These are phyloP conservation scores for Psophia crepitans DNA, from an alignment of 2,113 vertebrate genomes.

Conservation along the genomic window DNA sequence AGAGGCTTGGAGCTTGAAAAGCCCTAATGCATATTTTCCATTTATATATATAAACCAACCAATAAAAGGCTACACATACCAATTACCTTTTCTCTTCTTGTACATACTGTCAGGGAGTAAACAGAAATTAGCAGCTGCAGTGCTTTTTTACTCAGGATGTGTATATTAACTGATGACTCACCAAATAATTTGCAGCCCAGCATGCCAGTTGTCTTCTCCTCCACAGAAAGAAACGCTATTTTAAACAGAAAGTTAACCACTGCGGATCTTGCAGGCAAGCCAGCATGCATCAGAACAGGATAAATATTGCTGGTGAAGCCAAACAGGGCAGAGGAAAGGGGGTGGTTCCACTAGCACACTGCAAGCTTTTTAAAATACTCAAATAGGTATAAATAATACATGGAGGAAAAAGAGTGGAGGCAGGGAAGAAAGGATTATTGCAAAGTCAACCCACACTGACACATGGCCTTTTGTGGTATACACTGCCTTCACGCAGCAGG, in stretches of 20 bases:
- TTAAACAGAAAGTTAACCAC: slow-evolving; percentile 3
- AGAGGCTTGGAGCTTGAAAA: not conserved
- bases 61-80: not conserved
- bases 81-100: slow-evolving; percentile 24
- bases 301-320: not conserved
- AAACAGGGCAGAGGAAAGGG: not conserved
- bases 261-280: not conserved
- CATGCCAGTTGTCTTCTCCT: slow-evolving; percentile 2
- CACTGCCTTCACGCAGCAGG: not conserved
- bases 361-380: not conserved
- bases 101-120: not conserved
- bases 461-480: not conserved
- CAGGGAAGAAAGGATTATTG: not conserved
- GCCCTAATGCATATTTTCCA: not conserved
- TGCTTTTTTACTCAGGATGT: slow-evolving; percentile 5
- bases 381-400: not conserved
- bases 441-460: not conserved
- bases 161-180: slow-evolving; percentile 46
- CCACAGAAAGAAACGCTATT: slow-evolving; percentile 15
- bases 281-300: not conserved
- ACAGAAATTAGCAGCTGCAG: slow-evolving; percentile 35
- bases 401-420: not conserved
- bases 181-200: not conserved
- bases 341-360: not conserved
- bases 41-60: not conserved